Evolutionary conservation across 2,797 vertebrate species (phyloP).

Genomic region (Perodicticus potto): DNA sequence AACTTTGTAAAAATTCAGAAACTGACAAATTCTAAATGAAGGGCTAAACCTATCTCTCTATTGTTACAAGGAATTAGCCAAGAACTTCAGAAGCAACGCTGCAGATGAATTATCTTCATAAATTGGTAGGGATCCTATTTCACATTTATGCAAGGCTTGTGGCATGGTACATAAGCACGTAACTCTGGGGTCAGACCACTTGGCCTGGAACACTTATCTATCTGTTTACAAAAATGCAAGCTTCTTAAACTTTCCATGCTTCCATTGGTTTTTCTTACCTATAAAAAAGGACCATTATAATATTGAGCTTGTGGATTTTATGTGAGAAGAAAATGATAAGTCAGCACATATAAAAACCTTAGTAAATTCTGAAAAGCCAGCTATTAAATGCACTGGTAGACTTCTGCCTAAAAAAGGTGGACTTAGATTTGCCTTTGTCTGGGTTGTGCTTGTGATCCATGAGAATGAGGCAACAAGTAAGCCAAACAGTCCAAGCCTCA

Average conservation of each 20-base stretch:
- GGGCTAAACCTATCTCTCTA: not conserved
- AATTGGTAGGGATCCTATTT: not conserved
- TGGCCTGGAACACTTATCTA: not conserved
- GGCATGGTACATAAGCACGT: not conserved
- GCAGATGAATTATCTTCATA: not conserved
- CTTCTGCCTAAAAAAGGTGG: not conserved
- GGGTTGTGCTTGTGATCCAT: not conserved
- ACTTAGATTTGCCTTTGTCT: not conserved
- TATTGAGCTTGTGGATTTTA: not conserved
- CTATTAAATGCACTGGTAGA: not conserved
- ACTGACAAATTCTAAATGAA: conserved; percentile 10
- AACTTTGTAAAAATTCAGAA: not conserved
- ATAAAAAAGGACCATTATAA: not conserved
- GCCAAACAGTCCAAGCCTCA: not conserved
- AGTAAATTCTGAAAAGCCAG: not conserved
- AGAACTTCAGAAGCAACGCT: not conserved
- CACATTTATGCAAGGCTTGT: not conserved
- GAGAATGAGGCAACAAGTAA: not conserved
- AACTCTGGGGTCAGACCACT: not conserved
- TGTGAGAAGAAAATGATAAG: conserved; percentile 43
- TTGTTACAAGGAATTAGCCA: not conserved
- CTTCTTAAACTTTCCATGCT: not conserved
- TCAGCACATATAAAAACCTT: not conserved
- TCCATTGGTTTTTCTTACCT: not conserved
- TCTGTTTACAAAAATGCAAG: not conserved